Evolutionary conservation across 1,140 invertebrate species (phyloP).

Genomic region (Hycleus phaleratus): DNA sequence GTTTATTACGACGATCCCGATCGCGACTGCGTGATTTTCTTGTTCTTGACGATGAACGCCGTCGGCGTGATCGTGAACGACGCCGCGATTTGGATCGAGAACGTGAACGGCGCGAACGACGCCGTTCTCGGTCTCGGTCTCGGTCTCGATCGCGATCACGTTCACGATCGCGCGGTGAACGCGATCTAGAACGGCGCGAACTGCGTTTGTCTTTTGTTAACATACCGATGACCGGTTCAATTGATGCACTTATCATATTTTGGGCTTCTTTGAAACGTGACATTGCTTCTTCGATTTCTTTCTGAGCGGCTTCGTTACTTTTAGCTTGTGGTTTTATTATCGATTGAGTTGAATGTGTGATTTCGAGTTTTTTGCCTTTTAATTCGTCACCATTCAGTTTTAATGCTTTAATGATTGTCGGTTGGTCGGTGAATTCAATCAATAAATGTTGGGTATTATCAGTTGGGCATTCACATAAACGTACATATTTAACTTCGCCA

Average conservation of each 20-base stretch:
- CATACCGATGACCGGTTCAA: conserved; percentile 82
- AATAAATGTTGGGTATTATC: conserved; percentile 72
- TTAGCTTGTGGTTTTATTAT: conserved; percentile 91
- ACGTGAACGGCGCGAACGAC: conserved; percentile 46
- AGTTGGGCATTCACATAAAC: conserved; percentile 79
- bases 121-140: conserved; percentile 39
- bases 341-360: conserved; percentile 83
- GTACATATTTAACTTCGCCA: conserved; percentile 92
- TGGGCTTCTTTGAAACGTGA: conserved; percentile 92
- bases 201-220: conserved; percentile 71
- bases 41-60: conserved; percentile 22
- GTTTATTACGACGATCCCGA: conserved; percentile 19
- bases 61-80: conserved; percentile 22
- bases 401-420: conserved; percentile 77
- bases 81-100: conserved; percentile 33
- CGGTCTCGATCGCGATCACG: conserved; percentile 31
- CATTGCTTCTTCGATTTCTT: conserved; percentile 96
- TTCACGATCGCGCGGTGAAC: conserved; percentile 40
- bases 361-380: conserved; percentile 55
- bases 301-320: conserved; percentile 87
- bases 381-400: conserved; percentile 74
- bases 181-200: conserved; percentile 48
- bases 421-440: conserved; percentile 91
- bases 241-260: conserved; percentile 84
- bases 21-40: conserved; percentile 28